Evolutionary conservation across 2,113 vertebrate genomes (phyloP).

Genomic region (Tapirus terrestris): DNA sequence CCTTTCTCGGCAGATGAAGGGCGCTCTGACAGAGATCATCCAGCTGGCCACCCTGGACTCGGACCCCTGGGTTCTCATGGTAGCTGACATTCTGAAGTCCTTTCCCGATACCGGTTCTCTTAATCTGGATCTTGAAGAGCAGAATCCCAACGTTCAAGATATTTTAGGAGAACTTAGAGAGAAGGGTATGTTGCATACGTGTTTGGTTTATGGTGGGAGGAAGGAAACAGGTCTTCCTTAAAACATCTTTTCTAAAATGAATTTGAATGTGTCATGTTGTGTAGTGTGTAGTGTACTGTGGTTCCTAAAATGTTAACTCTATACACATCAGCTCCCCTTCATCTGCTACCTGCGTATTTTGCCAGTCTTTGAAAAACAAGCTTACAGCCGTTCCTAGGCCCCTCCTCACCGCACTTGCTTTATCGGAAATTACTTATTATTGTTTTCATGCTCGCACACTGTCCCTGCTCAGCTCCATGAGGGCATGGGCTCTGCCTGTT

Average conservation of each 20-base stretch:
- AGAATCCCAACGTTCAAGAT: constrained; percentile 98
- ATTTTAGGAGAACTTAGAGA: constrained; percentile 97
- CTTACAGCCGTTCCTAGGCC: fast-evolving
- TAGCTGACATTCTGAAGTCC: constrained; percentile 98
- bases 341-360: not conserved
- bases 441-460: fast-evolving
- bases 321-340: not conserved
- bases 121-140: constrained; percentile 98
- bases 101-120: constrained; percentile 98
- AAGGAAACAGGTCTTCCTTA: not conserved
- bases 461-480: fast-evolving
- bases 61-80: constrained; percentile 99
- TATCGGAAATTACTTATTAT: fast-evolving
- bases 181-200: constrained; percentile 89
- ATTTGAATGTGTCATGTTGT: fast-evolving
- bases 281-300: not conserved
- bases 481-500: not conserved
- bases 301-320: not conserved
- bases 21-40: constrained; percentile 96
- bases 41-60: constrained; percentile 97
- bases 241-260: not conserved
- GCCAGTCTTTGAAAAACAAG: no score
- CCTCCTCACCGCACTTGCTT: fast-evolving
- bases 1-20: constrained; percentile 91
- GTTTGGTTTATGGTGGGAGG: not conserved